Conservation (phyloP, 2,888 invertebrate species). For the Sphaerophoria rueppellii region DNA sequence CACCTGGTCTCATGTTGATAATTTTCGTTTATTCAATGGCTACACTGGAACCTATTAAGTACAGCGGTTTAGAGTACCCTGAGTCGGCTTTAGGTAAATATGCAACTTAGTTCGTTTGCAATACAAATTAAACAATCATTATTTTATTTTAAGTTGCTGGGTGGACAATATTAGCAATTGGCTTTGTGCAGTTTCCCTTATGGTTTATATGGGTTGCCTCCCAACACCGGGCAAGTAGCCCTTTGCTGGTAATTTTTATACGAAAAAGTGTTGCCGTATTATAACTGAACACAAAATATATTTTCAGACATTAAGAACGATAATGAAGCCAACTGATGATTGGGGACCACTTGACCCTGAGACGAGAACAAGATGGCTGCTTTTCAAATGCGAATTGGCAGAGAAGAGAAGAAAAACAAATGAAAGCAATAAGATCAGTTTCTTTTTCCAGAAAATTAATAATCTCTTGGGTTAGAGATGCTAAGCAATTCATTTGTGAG, state of each 20-base stretch:
- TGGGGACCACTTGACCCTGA: constrained; percentile 87
- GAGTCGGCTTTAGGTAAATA: constrained; percentile 84
- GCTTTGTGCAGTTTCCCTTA: constrained; percentile 83
- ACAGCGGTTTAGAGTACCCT: constrained; percentile 85
- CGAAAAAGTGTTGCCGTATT: background rate
- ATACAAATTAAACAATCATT: background rate
- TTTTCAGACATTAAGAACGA: constrained; percentile 81
- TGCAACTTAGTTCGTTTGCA: background rate
- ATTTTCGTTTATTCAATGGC: constrained; percentile 88
- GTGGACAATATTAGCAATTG: constrained; percentile 83
- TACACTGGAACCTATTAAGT: constrained; percentile 84
- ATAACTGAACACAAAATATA: background rate
- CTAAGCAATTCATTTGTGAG: constrained; percentile 8
- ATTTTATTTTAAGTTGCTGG: constrained; percentile 82
- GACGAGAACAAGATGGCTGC: constrained; percentile 84
- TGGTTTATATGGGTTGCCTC: constrained; percentile 81
- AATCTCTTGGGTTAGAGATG: constrained; percentile 76
- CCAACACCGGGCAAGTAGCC: constrained; percentile 72
- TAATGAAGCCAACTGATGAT: constrained; percentile 83
- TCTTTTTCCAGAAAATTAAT: constrained; percentile 78
- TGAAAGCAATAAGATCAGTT: constrained; percentile 76
- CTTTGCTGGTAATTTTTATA: constrained; percentile 72
- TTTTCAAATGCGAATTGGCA: constrained; percentile 83
- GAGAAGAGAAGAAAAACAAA: constrained; percentile 78
- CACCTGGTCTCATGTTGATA: constrained; percentile 86